Evolutionary conservation across 2,888 invertebrate genomes (phyloP), one percentile per base, ranked within the genome.

Genomic region (Dilophus febrilis): DNA sequence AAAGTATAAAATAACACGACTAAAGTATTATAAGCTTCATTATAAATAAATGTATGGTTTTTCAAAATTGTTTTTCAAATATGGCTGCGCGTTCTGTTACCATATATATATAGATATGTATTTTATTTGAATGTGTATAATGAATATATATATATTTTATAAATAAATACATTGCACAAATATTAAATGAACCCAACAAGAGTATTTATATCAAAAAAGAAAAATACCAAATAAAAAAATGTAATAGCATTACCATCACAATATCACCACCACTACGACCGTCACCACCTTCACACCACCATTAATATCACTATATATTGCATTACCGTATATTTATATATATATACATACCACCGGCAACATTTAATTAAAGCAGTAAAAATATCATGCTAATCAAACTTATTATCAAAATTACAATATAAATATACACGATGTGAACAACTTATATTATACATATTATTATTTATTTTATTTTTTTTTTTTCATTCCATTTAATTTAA

Each of bases 361-460:
- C 16, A 8, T 17, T 34, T 34, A 34, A 34, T 34, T 34, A 34
- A 34, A 34, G 18, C 17, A 33, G 18, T 34, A 33, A 10, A 34
- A 16, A 34, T 34, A 34, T 34, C 17, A 34, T 34, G 34, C 34
- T 34, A 34, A 34, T 34, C 34, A 34, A 34, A 34, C 34, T 34
- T 34, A 34, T 34, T 34, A 34, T 34, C 34, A 34, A 34, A 34
- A 34, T 34, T 34, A 34, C 22, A 22, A 22, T 19, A 18, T n/a
- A n/a, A n/a, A n/a, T 34, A 29, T 29, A 34, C 19, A 34, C 14
- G 17, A 18, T 19, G 34, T 34, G 34, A 18, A 34, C 34, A 34
- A 17, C 11, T 14, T 34, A 34, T 33, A 33, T 33, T 33, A 16
- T 33, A 16, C 33, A 33, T 16, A 11, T 17, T 16, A 33, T 33